Percentiles rank a stretch among this genome's conserved stretches.
These are phyloP conservation scores for Planiliza haematocheilus DNA, from an alignment of 2,113 vertebrate genomes.

Conservation along the genomic window DNA sequence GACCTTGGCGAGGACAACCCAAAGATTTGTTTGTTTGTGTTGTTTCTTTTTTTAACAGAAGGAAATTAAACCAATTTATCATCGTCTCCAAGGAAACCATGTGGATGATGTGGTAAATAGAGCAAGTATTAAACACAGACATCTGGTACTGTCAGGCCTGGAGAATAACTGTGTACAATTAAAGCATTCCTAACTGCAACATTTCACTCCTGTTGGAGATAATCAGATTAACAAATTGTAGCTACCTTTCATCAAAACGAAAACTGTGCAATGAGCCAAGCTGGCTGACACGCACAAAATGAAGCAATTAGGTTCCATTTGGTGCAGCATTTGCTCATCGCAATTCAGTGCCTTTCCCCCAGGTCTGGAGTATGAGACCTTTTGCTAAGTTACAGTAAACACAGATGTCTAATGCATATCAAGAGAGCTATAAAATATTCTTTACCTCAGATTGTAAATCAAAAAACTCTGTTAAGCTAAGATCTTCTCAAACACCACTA, in stretches of 20 bases:
- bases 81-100: background rate
- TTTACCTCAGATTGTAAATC: too few relatives aligned
- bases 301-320: constrained; percentile 51
- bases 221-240: constrained; percentile 12
- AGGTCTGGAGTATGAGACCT: constrained; percentile 31
- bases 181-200: background rate
- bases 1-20: too few relatives aligned
- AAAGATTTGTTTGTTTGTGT: too few relatives aligned
- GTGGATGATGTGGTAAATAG: too few relatives aligned
- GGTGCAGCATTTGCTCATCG: constrained; percentile 39
- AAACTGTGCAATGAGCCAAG: constrained; percentile 24
- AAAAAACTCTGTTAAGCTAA: background rate
- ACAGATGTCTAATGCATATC: background rate
- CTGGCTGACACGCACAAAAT: constrained; percentile 8
- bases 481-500: background rate
- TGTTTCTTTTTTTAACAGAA: too few relatives aligned
- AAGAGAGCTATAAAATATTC: background rate
- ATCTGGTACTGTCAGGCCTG: too few relatives aligned
- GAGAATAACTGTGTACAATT: background rate
- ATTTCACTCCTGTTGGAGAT: background rate
- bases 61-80: constrained; percentile 4
- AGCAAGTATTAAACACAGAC: too few relatives aligned
- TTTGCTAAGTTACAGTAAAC: constrained; percentile 43
- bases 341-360: constrained; percentile 53
- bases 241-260: constrained; percentile 23